These are phyloP conservation scores for Chalcosyrphus nemorum DNA, from an alignment of 2,888 invertebrate species.

Conservation along the genomic window DNA sequence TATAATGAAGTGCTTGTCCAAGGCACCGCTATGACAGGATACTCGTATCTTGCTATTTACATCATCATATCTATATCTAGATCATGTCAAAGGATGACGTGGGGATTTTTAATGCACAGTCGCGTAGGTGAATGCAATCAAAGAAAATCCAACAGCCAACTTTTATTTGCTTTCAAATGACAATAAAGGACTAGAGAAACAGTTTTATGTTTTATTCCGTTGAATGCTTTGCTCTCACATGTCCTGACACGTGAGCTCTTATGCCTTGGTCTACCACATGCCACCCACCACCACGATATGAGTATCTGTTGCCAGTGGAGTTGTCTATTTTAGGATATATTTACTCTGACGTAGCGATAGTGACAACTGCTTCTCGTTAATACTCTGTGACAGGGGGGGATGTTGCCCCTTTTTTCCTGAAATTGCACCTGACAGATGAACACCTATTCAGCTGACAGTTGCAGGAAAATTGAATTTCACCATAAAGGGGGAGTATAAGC, in stretches of 20 bases:
- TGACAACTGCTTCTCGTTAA: not conserved
- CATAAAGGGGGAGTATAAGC: not conserved
- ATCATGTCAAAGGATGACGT: not conserved
- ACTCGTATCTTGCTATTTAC: not conserved
- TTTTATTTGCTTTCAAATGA: slow-evolving; percentile 14
- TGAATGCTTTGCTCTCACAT: not conserved
- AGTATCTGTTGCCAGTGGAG: too few species aligned
- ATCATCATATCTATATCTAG: not conserved
- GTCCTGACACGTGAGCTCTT: not conserved
- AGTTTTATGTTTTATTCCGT: not conserved
- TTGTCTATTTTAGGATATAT: not conserved
- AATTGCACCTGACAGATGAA: slow-evolving; percentile 17
- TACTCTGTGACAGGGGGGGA: not conserved
- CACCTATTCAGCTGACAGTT: not conserved
- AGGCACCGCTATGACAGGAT: slow-evolving; percentile 25
- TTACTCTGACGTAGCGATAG: not conserved
- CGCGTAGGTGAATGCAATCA: too few species aligned
- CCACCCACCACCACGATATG: not conserved
- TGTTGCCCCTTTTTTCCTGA: not conserved
- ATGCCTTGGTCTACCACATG: not conserved
- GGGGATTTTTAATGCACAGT: not conserved
- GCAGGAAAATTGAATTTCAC: not conserved
- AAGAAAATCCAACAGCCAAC: not conserved
- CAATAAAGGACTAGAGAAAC: not conserved
- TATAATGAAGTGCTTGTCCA: slow-evolving; percentile 37